phyloP scores from a whole-genome alignment of 2,888 invertebrate genomes.

The Euclidia mi region DNA sequence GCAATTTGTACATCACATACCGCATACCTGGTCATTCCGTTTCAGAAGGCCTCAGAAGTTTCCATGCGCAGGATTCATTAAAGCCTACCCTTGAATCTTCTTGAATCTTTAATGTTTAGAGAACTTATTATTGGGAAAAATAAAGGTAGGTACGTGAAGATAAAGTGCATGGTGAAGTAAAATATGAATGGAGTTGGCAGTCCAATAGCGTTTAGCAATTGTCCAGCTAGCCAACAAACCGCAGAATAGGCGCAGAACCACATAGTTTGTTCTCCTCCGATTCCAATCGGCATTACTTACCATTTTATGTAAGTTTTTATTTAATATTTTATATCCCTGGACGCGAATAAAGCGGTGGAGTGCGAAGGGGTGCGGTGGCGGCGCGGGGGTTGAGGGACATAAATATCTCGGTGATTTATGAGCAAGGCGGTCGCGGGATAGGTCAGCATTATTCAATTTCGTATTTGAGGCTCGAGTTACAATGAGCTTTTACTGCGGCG shows the following conservation, averaged over 20 bases:
- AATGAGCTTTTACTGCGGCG: slow-evolving; percentile 88
- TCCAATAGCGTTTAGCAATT: slow-evolving; percentile 35
- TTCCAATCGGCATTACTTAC: slow-evolving; percentile 87
- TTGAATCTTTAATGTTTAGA: not conserved
- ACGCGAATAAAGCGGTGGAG: slow-evolving; percentile 79
- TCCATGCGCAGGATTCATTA: not conserved
- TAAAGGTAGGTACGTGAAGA: not conserved
- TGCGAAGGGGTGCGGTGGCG: slow-evolving; percentile 67
- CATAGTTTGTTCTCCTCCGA: slow-evolving; percentile 76
- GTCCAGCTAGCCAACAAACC: slow-evolving; percentile 72
- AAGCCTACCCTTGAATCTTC: not conserved
- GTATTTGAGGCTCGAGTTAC: slow-evolving; percentile 89
- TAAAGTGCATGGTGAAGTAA: slow-evolving; percentile 18
- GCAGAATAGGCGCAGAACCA: slow-evolving; percentile 79
- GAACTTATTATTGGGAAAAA: too few relatives aligned
- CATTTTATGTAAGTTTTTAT: slow-evolving; percentile 88
- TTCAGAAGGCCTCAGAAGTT: not conserved
- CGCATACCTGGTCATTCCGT: not conserved
- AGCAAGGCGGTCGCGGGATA: slow-evolving; percentile 89
- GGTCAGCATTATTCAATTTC: slow-evolving; percentile 90
- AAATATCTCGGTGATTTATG: slow-evolving; percentile 90
- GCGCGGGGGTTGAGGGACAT: slow-evolving; percentile 83
- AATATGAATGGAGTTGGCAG: slow-evolving; percentile 22
- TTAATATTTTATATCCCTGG: slow-evolving; percentile 87
- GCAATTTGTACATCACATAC: not conserved